phyloP scores from a whole-genome alignment of 2,888 invertebrate species.

The Eilema griseolum region DNA sequence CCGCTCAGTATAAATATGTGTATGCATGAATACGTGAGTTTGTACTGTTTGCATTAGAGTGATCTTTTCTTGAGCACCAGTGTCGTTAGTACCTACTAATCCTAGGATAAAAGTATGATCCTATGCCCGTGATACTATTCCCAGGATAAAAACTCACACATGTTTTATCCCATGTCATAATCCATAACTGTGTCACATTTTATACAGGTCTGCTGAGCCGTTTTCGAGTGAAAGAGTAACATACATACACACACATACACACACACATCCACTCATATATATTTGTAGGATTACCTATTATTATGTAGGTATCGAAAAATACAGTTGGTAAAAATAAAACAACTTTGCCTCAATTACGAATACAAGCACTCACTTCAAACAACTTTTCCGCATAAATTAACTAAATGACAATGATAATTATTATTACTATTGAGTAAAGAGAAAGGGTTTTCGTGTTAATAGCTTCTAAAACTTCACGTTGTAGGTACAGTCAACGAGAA shows the following conservation, averaged over 20 bases:
- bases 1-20: too few species aligned
- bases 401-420: slow-evolving; percentile 1
- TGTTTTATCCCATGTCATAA: too few species aligned
- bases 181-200: too few species aligned
- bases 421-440: slow-evolving; percentile 14
- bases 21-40: too few species aligned
- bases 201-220: too few species aligned
- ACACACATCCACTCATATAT: neutral
- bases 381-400: neutral
- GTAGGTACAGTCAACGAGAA: neutral
- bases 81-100: too few species aligned
- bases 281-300: too few species aligned
- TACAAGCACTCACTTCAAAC: slow-evolving; percentile 1
- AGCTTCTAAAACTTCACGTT: neutral
- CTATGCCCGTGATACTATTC: too few species aligned
- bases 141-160: too few species aligned
- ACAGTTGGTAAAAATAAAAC: neutral
- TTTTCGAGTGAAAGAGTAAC: neutral
- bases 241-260: neutral
- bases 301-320: neutral
- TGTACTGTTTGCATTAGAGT: too few species aligned
- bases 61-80: too few species aligned
- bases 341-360: neutral
- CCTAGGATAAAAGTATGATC: too few species aligned
- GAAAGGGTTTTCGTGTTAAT: slow-evolving; percentile 16